Evolutionary conservation across 2,797 vertebrate genomes (phyloP).

Genomic region (Falco columbarius): DNA sequence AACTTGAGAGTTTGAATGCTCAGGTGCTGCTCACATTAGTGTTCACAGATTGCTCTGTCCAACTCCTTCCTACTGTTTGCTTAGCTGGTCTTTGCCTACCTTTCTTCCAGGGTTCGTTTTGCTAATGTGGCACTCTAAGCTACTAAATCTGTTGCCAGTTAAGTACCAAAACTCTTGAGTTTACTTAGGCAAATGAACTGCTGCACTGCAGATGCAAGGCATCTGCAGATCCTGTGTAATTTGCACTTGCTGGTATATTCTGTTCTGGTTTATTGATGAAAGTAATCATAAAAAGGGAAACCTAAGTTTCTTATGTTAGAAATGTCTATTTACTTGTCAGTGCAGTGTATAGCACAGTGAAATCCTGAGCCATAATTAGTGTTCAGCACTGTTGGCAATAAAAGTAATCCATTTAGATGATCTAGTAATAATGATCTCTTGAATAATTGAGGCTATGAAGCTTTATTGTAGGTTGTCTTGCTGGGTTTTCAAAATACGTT

Average conservation of each 20-base stretch:
- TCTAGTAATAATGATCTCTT: neutral
- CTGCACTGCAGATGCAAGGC: slow-evolving; percentile 14
- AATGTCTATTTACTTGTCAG: neutral
- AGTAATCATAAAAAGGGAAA: neutral
- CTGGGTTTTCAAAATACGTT: neutral
- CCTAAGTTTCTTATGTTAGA: neutral
- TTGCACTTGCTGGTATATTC: neutral
- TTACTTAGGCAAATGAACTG: slow-evolving; percentile 25
- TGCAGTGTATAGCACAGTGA: neutral
- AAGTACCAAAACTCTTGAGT: neutral
- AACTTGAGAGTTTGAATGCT: neutral
- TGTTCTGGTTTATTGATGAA: slow-evolving; percentile 3
- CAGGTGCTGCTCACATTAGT: neutral
- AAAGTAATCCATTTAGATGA: neutral
- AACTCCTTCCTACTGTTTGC: neutral
- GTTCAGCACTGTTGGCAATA: neutral
- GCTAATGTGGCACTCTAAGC: neutral
- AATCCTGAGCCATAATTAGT: neutral
- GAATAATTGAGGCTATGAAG: neutral
- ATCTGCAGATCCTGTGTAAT: neutral
- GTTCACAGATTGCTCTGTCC: neutral
- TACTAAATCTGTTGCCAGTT: neutral
- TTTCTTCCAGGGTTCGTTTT: neutral
- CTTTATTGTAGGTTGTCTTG: neutral
- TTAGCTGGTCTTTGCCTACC: neutral